Evolutionary conservation across 2,113 vertebrate genomes (phyloP), one percentile per base, ranked within the genome.

Genomic region (Periophthalmus modestus): DNA sequence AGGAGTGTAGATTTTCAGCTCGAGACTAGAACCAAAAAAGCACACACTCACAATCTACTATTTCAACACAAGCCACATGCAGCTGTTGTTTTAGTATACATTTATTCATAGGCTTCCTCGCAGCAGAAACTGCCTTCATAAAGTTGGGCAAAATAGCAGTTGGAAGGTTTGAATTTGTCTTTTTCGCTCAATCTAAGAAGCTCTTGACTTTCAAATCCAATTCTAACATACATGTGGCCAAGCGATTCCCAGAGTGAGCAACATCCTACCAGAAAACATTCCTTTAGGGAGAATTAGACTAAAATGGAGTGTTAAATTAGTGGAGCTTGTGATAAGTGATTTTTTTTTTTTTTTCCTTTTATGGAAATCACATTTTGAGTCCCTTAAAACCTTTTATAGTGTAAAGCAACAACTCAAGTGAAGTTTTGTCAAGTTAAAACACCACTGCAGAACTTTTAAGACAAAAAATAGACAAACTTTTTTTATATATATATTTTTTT

Each of bases 61-160:
- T 83, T 82, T 69, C 59, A 70, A 66, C 36, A 69, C 0, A 11
- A 79, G 55, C 80, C 55, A 68, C 73, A 80, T 66, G 75, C 68
- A 77, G 65, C 72, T 82, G 69, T 73, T 85, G 59, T 81, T 86
- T 88, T 82, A 65, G 50, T 88, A 85, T 83, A 87, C 84, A 88
- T 89, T 82, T 89, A 88, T 88, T 88, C 84, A 89, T 86, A 74
- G 88, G 69, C 39, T 59, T 80, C 78, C 78, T 68, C 57, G 65
- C 73, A n/a, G n/a, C n/a, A 73, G 59, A 83, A 78, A 83, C 84
- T 71, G 68, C 0, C 62, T 74, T 74, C 59, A 76, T 79, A 66
- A 78, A 79, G 73, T 72, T 85, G 78, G 73, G 55, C 39, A 58
- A 66, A 43, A 66, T 46, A 21, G 36, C 78, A 70, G 61, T 78